Evolutionary conservation across 1,140 invertebrate species (phyloP).

Genomic region (Elymnias hypermnestra): DNA sequence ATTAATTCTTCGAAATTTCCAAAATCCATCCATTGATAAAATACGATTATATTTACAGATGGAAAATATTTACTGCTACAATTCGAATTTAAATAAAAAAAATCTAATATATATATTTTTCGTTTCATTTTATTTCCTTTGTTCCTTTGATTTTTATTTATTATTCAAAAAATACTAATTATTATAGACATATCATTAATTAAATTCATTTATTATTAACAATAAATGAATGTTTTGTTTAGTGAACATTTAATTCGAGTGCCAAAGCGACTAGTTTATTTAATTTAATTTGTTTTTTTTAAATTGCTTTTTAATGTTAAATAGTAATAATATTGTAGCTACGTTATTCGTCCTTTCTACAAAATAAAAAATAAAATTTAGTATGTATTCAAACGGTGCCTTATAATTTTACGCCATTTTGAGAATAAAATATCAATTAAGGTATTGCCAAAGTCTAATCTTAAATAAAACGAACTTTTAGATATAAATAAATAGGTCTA

Average conservation of each 20-base stretch:
- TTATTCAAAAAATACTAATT: conserved; percentile 31
- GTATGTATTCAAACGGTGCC: conserved; percentile 64
- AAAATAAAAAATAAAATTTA: conserved; percentile 53
- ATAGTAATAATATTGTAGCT: conserved; percentile 42
- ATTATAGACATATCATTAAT: conserved; percentile 56
- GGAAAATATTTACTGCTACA: conserved; percentile 63
- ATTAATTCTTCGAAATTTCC: conserved; percentile 42
- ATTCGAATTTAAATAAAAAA: conserved; percentile 70
- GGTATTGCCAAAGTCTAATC: conserved; percentile 55
- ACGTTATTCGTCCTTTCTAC: conserved; percentile 61
- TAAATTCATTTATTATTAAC: conserved; percentile 26
- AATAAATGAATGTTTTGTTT: conserved; percentile 18
- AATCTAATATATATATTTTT: conserved; percentile 54
- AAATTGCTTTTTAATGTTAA: conserved; percentile 20
- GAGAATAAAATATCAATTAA: conserved; percentile 64
- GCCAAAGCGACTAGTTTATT: conserved; percentile 27
- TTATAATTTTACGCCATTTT: conserved; percentile 73
- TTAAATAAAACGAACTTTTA: conserved; percentile 35
- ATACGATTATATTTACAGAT: conserved; percentile 66
- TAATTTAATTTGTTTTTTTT: conserved; percentile 17
- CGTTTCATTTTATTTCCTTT: conserved; percentile 56
- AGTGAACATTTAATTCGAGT: conserved; percentile 19
- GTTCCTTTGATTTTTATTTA: conserved; percentile 10
- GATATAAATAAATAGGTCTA: conserved; percentile 20
- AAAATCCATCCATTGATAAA: conserved; percentile 63